Percentiles rank a stretch among this genome's conserved stretches.
phyloP scores from a whole-genome alignment of 2,888 invertebrate genomes.

The Tenthredo notha region DNA sequence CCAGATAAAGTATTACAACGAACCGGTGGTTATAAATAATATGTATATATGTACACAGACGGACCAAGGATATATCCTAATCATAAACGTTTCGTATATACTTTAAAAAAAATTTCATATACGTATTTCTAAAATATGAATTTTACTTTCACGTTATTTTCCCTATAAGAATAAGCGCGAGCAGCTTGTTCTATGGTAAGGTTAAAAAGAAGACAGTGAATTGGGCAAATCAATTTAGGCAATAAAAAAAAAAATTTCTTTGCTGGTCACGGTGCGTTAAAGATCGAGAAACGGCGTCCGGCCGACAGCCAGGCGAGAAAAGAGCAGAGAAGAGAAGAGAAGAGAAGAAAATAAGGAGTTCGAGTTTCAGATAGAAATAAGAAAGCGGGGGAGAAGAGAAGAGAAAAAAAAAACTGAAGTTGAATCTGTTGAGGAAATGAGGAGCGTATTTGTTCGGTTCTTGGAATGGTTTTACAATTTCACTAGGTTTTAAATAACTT shows the following conservation, averaged over 20 bases:
- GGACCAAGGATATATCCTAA: not conserved
- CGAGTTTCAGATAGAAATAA: not conserved
- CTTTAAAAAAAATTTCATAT: not conserved
- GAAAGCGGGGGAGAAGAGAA: slow-evolving; percentile 52
- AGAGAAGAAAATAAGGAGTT: slow-evolving; percentile 56
- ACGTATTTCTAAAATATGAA: not conserved
- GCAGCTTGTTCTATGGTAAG: not conserved
- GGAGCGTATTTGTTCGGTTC: slow-evolving; percentile 32
- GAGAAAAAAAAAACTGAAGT: slow-evolving; percentile 56
- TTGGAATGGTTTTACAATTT: slow-evolving; percentile 25
- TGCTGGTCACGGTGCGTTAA: slow-evolving; percentile 56
- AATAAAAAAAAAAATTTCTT: slow-evolving; percentile 59
- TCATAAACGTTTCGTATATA: not conserved
- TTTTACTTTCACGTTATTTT: not conserved
- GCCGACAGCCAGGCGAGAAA: slow-evolving; percentile 53
- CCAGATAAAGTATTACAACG: not conserved
- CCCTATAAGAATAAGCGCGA: not conserved
- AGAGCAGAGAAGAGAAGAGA: slow-evolving; percentile 55
- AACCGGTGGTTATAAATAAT: not conserved
- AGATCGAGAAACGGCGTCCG: slow-evolving; percentile 57
- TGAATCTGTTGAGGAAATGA: not conserved
- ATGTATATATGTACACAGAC: not conserved
- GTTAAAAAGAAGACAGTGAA: not conserved
- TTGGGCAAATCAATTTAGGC: slow-evolving; percentile 58
- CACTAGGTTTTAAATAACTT: not conserved